Percentiles rank a stretch among this genome's conserved stretches.
Conservation (phyloP, 2,113 vertebrate species). For the Carassius gibelio region DNA sequence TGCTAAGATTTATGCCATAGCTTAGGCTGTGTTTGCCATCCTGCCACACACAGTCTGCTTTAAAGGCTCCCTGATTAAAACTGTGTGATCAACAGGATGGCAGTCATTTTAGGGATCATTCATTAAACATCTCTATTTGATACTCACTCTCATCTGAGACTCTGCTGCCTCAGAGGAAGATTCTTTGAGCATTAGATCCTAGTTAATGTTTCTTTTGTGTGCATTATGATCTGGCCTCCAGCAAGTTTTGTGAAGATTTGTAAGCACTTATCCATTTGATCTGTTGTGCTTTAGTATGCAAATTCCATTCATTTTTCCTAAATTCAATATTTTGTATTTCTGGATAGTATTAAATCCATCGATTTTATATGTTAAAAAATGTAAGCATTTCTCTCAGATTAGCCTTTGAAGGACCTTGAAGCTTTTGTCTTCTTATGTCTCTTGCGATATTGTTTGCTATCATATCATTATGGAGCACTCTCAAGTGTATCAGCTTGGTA, state of each 20-base stretch:
- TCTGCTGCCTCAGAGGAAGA: background rate
- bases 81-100: background rate
- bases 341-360: background rate
- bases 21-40: conserved; percentile 18
- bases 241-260: conserved; percentile 17
- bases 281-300: background rate
- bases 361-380: background rate
- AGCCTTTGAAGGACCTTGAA: background rate
- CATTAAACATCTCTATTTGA: conserved; percentile 2
- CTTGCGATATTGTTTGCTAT: background rate
- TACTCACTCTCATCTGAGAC: background rate
- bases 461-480: background rate
- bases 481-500: background rate
- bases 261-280: conserved; percentile 34
- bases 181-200: background rate
- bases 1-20: conserved; percentile 35
- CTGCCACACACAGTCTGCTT: background rate
- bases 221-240: conserved; percentile 11
- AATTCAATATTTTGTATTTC: background rate
- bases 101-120: background rate
- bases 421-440: background rate
- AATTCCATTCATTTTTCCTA: background rate
- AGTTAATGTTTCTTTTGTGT: conserved; percentile 9
- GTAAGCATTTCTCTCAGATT: background rate
- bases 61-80: conserved; percentile 14